Percentiles rank a stretch among this genome's conserved stretches.
Evolutionary conservation across 1,140 invertebrate species (phyloP).

Genomic region (Aphidius ervi): DNA sequence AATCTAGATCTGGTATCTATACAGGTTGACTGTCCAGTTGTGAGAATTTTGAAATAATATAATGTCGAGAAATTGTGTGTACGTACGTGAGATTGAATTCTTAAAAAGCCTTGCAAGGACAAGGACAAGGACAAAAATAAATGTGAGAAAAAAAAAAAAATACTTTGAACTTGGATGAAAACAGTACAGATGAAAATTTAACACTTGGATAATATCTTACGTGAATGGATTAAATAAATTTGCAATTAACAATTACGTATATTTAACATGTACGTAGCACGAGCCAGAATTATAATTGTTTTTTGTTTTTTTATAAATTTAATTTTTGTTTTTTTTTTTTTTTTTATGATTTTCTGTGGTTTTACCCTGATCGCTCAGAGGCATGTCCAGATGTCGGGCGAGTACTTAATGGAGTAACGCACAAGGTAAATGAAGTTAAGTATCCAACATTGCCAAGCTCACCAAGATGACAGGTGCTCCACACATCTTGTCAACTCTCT

Average conservation of each 20-base stretch:
- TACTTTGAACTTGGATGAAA: constrained; percentile 8
- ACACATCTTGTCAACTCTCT: constrained; percentile 14
- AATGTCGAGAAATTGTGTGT: too few species aligned
- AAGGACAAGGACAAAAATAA: constrained; percentile 38
- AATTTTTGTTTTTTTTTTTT: too few species aligned
- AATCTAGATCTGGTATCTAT: too few species aligned
- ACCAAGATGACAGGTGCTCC: constrained; percentile 34
- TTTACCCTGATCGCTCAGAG: constrained; percentile 11
- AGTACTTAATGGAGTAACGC: constrained; percentile 39
- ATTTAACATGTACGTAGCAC: too few species aligned
- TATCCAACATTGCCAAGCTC: constrained; percentile 30
- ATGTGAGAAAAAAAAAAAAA: neutral
- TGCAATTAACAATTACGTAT: too few species aligned
- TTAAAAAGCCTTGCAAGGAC: constrained; percentile 43
- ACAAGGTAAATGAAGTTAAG: constrained; percentile 38
- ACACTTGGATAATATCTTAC: neutral
- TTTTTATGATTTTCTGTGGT: too few species aligned
- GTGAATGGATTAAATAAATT: neutral
- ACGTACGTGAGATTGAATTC: neutral
- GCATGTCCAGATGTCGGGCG: constrained; percentile 34
- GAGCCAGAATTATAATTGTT: too few species aligned
- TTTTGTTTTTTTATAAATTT: too few species aligned
- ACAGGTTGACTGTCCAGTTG: too few species aligned
- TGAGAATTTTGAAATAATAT: too few species aligned
- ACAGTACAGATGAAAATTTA: neutral